Evolutionary conservation across 2,888 invertebrate species (phyloP).

Genomic region (Stictocephala bisonia): DNA sequence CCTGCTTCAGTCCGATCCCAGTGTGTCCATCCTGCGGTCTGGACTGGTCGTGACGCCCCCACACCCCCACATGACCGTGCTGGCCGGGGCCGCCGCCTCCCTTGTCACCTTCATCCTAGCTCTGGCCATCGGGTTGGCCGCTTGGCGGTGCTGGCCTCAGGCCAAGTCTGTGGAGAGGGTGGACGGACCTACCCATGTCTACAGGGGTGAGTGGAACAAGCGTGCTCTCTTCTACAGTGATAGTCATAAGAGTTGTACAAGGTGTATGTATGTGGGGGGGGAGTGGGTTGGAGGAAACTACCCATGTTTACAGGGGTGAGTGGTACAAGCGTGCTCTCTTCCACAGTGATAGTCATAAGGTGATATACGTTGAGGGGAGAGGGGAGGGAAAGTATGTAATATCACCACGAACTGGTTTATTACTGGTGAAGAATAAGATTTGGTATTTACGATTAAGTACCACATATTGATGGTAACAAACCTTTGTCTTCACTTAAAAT

Average conservation of each 20-base stretch:
- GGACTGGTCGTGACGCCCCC: not conserved
- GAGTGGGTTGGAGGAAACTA: not conserved
- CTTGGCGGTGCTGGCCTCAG: slow-evolving; percentile 9
- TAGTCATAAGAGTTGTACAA: too few species aligned
- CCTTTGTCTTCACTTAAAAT: too few species aligned
- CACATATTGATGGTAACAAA: too few species aligned
- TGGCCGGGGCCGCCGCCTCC: slow-evolving; percentile 11
- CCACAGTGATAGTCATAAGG: too few species aligned
- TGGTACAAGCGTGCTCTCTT: too few species aligned
- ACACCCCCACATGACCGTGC: slow-evolving; percentile 15
- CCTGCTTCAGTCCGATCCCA: not conserved
- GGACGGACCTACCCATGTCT: not conserved
- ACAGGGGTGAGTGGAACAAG: slow-evolving; percentile 12
- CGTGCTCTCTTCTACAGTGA: too few species aligned
- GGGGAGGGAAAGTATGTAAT: too few species aligned
- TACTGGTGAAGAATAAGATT: too few species aligned
- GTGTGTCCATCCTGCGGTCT: not conserved
- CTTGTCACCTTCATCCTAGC: slow-evolving; percentile 18
- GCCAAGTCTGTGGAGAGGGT: not conserved
- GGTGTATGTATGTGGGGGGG: too few species aligned
- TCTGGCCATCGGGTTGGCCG: slow-evolving; percentile 3
- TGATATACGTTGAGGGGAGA: too few species aligned
- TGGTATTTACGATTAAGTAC: too few species aligned
- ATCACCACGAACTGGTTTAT: too few species aligned
- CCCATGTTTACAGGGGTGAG: slow-evolving; percentile 15